These are phyloP conservation scores for Triplophysa dalaica DNA, from an alignment of 2,113 vertebrate genomes.

Conservation along the genomic window DNA sequence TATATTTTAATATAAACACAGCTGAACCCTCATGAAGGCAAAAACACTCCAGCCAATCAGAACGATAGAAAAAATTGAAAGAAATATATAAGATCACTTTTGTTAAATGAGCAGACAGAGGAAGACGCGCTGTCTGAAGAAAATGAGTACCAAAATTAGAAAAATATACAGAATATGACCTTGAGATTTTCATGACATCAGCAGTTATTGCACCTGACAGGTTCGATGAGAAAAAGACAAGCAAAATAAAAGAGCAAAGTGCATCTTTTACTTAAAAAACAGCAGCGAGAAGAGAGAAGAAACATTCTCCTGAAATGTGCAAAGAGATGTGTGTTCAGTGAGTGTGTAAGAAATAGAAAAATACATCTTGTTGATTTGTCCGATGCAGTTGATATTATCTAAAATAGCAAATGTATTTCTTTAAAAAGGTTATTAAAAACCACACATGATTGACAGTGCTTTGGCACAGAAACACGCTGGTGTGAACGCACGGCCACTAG, in stretches of 20 bases:
- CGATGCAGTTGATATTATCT: slow-evolving; percentile 11
- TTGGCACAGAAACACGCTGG: slow-evolving; percentile 31
- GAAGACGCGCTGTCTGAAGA: neutral
- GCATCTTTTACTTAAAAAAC: neutral
- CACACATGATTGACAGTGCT: neutral
- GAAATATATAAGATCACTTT: neutral
- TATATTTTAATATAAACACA: neutral
- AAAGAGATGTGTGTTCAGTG: neutral
- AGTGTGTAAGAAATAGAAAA: slow-evolving; percentile 18
- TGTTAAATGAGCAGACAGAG: slow-evolving; percentile 8
- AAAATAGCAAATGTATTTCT: slow-evolving; percentile 21
- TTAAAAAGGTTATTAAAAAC: neutral
- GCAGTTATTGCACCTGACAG: slow-evolving; percentile 19
- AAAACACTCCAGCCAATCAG: slow-evolving; percentile 5
- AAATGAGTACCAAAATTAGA: slow-evolving; percentile 7
- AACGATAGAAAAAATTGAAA: slow-evolving; percentile 14
- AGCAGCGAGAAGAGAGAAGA: slow-evolving; percentile 1
- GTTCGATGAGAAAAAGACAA: neutral
- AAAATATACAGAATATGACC: slow-evolving; percentile 5
- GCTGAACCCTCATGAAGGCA: slow-evolving; percentile 8
- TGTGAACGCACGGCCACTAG: slow-evolving; percentile 18
- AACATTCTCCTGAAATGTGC: slow-evolving; percentile 11
- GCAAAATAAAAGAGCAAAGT: neutral
- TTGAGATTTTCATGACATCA: slow-evolving; percentile 3
- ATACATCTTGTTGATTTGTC: slow-evolving; percentile 40